A percentile compares a stretch with the other conserved stretches of the same genome.
These are phyloP conservation scores for Melanotus villosus DNA, from an alignment of 2,888 invertebrate genomes.

Conservation along the genomic window DNA sequence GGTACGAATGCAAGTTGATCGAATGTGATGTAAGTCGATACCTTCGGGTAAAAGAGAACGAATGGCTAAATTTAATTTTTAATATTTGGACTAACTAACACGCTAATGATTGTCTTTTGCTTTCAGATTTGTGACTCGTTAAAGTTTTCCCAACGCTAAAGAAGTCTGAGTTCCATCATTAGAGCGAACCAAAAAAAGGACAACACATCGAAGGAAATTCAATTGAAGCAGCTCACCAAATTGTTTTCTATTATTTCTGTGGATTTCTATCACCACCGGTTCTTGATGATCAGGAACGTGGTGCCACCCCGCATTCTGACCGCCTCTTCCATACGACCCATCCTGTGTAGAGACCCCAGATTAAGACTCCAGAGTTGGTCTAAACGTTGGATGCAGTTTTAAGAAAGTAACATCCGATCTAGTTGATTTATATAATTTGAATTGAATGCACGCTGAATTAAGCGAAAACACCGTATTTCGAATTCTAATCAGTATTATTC, in stretches of 20 bases:
- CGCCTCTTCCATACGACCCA: constrained; percentile 71
- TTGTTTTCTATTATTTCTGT: constrained; percentile 22
- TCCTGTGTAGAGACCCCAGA: constrained; percentile 72
- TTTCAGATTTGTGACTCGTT: too few species aligned
- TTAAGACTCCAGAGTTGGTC: constrained; percentile 72
- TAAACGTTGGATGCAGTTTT: constrained; percentile 61
- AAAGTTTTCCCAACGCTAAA: too few species aligned
- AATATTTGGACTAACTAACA: too few species aligned
- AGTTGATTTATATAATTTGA: constrained; percentile 3
- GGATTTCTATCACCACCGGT: constrained; percentile 57
- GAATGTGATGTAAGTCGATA: too few species aligned
- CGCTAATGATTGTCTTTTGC: too few species aligned
- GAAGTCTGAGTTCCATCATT: too few species aligned
- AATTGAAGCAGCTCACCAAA: too few species aligned
- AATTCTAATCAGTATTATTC: constrained; percentile 40
- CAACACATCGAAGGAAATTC: too few species aligned
- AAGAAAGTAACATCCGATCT: background rate
- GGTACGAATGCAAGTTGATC: too few species aligned
- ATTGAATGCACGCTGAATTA: constrained; percentile 15
- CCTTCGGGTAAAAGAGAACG: too few species aligned
- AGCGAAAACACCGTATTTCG: constrained; percentile 11
- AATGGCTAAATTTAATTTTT: too few species aligned
- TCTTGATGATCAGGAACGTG: constrained; percentile 74
- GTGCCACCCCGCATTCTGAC: constrained; percentile 71
- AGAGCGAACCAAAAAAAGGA: too few species aligned